Evolutionary conservation across 2,797 vertebrate species (phyloP).

Genomic region (Heterohyrax brucei): DNA sequence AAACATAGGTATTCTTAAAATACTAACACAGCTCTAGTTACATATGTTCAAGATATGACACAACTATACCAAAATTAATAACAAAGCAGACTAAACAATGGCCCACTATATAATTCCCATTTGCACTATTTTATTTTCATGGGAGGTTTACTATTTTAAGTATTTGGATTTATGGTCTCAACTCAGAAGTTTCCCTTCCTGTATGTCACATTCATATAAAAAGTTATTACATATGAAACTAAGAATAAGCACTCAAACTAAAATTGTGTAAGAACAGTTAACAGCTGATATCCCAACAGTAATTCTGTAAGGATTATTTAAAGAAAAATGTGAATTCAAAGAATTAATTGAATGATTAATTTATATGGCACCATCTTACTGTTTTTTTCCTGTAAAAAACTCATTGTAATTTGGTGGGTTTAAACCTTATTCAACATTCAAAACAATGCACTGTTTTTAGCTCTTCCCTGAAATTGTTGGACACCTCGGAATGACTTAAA

Average conservation of each 20-base stretch:
- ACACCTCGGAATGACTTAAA: conserved; percentile 36
- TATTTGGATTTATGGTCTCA: conserved; percentile 25
- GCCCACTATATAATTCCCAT: not conserved
- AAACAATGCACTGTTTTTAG: conserved; percentile 9
- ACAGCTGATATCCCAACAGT: conserved; percentile 1
- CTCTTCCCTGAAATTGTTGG: not conserved
- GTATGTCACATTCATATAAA: conserved; percentile 3
- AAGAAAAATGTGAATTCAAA: conserved; percentile 60
- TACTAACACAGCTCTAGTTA: not conserved
- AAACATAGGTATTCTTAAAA: not conserved
- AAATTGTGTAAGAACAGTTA: conserved; percentile 15
- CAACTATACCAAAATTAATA: conserved; percentile 62
- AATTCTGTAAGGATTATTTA: conserved; percentile 51
- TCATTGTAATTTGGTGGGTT: not conserved
- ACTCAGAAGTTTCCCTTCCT: conserved; percentile 21
- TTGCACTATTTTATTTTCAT: conserved; percentile 33
- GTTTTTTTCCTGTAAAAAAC: conserved; percentile 42
- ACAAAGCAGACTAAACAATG: conserved; percentile 52
- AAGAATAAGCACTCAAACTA: not conserved
- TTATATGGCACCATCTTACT: not conserved
- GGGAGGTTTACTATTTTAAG: conserved; percentile 50
- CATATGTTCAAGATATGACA: conserved; percentile 45
- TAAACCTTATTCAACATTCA: conserved; percentile 44
- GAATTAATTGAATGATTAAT: conserved; percentile 57
- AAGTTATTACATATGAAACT: not conserved